These are phyloP conservation scores for Mythimna vitellina DNA, from an alignment of 2,888 invertebrate species.

Conservation along the genomic window DNA sequence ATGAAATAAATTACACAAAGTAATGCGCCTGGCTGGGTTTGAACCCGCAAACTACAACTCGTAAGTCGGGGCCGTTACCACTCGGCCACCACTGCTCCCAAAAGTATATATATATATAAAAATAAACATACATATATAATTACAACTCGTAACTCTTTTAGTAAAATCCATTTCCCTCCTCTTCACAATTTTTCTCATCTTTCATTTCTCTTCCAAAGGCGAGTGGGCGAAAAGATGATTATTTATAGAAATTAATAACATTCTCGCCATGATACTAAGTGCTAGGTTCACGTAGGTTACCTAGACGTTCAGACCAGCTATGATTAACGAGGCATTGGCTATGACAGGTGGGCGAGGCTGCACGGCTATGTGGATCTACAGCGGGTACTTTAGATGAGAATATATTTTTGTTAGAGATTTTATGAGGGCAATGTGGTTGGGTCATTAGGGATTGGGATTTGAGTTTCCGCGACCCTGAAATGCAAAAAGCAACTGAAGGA, in stretches of 20 bases:
- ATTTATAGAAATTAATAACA: constrained; percentile 64
- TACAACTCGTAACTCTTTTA: too few species aligned
- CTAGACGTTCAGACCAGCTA: constrained; percentile 72
- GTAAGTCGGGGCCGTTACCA: too few species aligned
- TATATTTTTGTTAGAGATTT: constrained; percentile 15
- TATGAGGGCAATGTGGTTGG: not conserved
- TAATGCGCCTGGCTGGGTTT: too few species aligned
- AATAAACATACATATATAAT: too few species aligned
- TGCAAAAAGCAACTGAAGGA: too few species aligned
- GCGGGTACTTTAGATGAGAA: constrained; percentile 63
- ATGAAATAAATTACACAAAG: too few species aligned
- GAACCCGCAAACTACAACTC: too few species aligned
- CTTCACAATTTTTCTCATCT: constrained; percentile 11
- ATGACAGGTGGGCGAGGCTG: constrained; percentile 84
- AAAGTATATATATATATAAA: too few species aligned
- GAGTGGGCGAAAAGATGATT: constrained; percentile 35
- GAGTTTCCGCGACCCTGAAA: too few species aligned
- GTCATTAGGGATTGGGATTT: too few species aligned
- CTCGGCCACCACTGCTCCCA: too few species aligned
- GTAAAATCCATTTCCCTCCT: not conserved
- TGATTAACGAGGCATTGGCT: constrained; percentile 87
- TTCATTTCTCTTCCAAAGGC: constrained; percentile 10
- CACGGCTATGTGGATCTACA: constrained; percentile 76
- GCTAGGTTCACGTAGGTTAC: constrained; percentile 74
- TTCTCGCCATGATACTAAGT: constrained; percentile 59